These are phyloP conservation scores for Pangasianodon gigas DNA, from an alignment of 2,113 vertebrate species.

Conservation along the genomic window DNA sequence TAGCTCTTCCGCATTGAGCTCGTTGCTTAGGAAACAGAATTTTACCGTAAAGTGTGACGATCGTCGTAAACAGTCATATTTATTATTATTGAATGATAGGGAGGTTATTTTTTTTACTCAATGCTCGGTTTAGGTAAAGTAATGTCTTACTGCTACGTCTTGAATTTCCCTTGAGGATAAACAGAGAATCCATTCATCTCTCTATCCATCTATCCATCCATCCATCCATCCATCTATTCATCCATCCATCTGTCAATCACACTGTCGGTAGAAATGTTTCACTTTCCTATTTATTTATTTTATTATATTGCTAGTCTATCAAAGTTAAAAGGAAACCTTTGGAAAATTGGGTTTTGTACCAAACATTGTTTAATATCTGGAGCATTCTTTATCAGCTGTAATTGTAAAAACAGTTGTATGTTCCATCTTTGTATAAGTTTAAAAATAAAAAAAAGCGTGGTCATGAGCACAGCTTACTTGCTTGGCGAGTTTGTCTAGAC, in stretches of 20 bases:
- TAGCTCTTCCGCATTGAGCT: conserved; percentile 15
- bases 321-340: too few relatives aligned
- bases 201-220: background rate
- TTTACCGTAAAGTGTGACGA: background rate
- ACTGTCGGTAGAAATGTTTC: background rate
- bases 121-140: background rate
- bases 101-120: background rate
- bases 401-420: background rate
- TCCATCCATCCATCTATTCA: background rate
- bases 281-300: too few relatives aligned
- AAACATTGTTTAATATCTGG: background rate
- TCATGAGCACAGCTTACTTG: too few relatives aligned
- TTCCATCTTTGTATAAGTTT: background rate
- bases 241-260: background rate
- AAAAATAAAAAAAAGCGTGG: background rate
- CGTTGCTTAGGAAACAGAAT: background rate
- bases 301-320: background rate
- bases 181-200: background rate
- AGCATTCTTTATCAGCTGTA: background rate
- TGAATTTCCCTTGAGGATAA: background rate
- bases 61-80: background rate
- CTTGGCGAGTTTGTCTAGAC: background rate
- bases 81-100: background rate
- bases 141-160: background rate
- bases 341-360: background rate